Percentiles rank a stretch among this genome's conserved stretches.
Conservation (phyloP, 2,797 vertebrate species). For the Ctenopoma kingsleyae region DNA sequence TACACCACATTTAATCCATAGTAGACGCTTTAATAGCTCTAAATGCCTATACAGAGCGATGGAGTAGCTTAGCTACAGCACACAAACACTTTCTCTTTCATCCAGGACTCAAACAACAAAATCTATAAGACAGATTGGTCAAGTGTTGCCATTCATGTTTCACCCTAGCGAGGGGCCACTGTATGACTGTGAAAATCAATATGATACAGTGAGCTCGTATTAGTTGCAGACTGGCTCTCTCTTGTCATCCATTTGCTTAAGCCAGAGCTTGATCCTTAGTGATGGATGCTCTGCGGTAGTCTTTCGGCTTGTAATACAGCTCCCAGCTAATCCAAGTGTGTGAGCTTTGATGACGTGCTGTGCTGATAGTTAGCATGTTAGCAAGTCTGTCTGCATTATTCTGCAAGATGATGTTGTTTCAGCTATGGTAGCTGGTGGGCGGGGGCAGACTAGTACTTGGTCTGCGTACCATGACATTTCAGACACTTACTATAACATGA, state of each 20-base stretch:
- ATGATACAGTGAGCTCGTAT: slow-evolving; percentile 74
- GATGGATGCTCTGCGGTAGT: slow-evolving; percentile 76
- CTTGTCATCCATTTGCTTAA: slow-evolving; percentile 83
- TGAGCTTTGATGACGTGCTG: slow-evolving; percentile 61
- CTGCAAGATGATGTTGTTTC: slow-evolving; percentile 46
- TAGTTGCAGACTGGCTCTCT: slow-evolving; percentile 70
- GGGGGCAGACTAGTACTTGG: background rate
- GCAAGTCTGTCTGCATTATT: slow-evolving; percentile 38
- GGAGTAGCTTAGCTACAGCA: slow-evolving; percentile 23
- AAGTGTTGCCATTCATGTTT: slow-evolving; percentile 61
- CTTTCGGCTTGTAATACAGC: slow-evolving; percentile 50
- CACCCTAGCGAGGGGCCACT: slow-evolving; percentile 49
- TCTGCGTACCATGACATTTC: slow-evolving; percentile 33
- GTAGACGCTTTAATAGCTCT: slow-evolving; percentile 46
- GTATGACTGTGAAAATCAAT: slow-evolving; percentile 74
- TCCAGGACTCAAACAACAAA: slow-evolving; percentile 46
- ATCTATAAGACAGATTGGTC: slow-evolving; percentile 61
- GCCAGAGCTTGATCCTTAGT: slow-evolving; percentile 75
- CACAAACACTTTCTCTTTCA: slow-evolving; percentile 27
- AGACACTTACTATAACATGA: slow-evolving; percentile 23
- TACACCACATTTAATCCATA: slow-evolving; percentile 32
- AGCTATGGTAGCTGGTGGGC: slow-evolving; percentile 14
- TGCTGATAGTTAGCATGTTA: slow-evolving; percentile 52
- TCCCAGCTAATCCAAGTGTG: slow-evolving; percentile 71
- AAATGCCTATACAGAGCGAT: slow-evolving; percentile 51